Percentiles rank a stretch among this genome's conserved stretches.
These are phyloP conservation scores for Fragum fragum DNA, from an alignment of 2,888 invertebrate genomes.

Conservation along the genomic window DNA sequence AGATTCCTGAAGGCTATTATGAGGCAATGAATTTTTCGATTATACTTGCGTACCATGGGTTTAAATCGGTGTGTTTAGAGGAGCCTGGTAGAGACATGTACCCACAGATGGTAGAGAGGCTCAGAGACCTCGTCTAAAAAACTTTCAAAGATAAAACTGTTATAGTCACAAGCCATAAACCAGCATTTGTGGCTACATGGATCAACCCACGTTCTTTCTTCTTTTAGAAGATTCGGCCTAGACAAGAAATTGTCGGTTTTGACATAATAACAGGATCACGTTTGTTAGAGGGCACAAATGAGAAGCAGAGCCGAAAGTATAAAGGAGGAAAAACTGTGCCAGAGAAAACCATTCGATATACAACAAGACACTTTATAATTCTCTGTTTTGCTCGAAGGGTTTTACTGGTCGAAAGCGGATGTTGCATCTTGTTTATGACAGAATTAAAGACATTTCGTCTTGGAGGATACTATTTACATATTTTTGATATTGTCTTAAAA, in stretches of 20 bases:
- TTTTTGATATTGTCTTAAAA: background rate
- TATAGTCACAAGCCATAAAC: constrained; percentile 15
- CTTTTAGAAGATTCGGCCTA: constrained; percentile 2
- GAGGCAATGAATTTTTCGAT: constrained; percentile 52
- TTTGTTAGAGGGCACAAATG: background rate
- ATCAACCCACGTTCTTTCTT: constrained; percentile 5
- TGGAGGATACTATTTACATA: background rate
- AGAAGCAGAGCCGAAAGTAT: background rate
- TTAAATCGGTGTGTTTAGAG: constrained; percentile 45
- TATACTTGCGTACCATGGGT: constrained; percentile 36
- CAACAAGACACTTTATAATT: constrained; percentile 12
- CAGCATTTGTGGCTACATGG: constrained; percentile 21
- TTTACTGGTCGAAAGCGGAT: constrained; percentile 2
- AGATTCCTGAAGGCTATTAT: constrained; percentile 48
- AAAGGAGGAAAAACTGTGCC: background rate
- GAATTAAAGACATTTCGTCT: constrained; percentile 12
- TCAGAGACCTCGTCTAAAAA: constrained; percentile 25
- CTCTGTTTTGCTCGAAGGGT: constrained; percentile 14
- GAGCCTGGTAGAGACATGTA: constrained; percentile 62
- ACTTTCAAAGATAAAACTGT: constrained; percentile 2
- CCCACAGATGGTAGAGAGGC: constrained; percentile 54
- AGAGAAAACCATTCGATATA: constrained; percentile 3
- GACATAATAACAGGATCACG: background rate
- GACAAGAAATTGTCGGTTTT: background rate
- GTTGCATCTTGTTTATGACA: constrained; percentile 1